Evolutionary conservation across 2,113 vertebrate genomes (phyloP), one percentile per base, ranked within the genome.

Genomic region (Planiliza haematocheilus): DNA sequence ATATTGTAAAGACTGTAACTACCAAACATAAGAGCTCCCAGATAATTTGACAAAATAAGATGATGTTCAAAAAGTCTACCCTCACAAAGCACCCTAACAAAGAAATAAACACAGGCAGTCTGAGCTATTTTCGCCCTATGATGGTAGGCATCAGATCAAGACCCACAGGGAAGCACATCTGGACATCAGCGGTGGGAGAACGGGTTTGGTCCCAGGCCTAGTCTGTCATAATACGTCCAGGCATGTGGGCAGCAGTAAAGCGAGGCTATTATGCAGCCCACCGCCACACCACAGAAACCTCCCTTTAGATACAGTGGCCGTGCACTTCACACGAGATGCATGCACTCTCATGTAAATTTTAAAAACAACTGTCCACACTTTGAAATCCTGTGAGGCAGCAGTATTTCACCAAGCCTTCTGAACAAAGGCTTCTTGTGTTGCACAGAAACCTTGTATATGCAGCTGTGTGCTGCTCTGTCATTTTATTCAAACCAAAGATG

Each of bases 101-200:
- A 61, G 2, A 70, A 73, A 57, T 8, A 18, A 18, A 36, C 16
- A 57, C 50, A 41, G 38, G 46, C 10, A 36, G 36, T 55, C 14
- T 12, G 21, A 8, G 55, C 39, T 62, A 24, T 70, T 45, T 82
- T 53, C 13, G 45, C 61, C 50, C 16, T 55, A 41, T 53, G 63
- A 42, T 45, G 17, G 43, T n/a, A 52, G 21, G 42, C 53, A 30
- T 68, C 13, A 52, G 56, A 70, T 76, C 14, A 52, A 70, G 55
- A 52, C 37, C 45, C 59, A 68, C 41, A 53, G 66, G 55, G 61
- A 62, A 57, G 51, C 68, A 84, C 85, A 87, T 89, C 81, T 89
- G 88, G 85, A 74, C 60, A 62, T 69, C 39, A 21, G 77, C 21
- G 61, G 39, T 83, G 59, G 21, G 62, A 64, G 55, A 57, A 51